These are phyloP conservation scores for Xanthorhoe designata DNA, from an alignment of 2,888 invertebrate species.

Conservation along the genomic window DNA sequence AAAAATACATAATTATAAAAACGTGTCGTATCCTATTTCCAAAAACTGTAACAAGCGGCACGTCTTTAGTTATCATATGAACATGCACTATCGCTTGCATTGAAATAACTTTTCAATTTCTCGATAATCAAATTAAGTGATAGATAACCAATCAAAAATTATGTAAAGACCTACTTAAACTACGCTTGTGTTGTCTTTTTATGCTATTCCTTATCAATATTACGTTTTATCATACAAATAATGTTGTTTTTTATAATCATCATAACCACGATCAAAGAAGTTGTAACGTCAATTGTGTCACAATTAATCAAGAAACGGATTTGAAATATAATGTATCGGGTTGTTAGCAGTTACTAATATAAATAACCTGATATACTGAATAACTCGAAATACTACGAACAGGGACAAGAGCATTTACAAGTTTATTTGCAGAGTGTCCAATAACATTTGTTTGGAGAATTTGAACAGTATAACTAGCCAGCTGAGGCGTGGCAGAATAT, in stretches of 20 bases:
- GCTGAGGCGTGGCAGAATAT: slow-evolving; percentile 21
- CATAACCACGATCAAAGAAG: neutral
- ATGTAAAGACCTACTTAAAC: slow-evolving; percentile 24
- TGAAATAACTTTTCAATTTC: slow-evolving; percentile 23
- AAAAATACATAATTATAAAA: slow-evolving; percentile 29
- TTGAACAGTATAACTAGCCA: slow-evolving; percentile 14
- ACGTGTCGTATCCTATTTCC: slow-evolving; percentile 57
- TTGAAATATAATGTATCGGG: slow-evolving; percentile 20
- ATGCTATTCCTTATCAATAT: slow-evolving; percentile 14
- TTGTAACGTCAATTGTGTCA: slow-evolving; percentile 14
- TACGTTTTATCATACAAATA: slow-evolving; percentile 18
- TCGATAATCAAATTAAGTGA: slow-evolving; percentile 31
- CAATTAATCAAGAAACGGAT: slow-evolving; percentile 28
- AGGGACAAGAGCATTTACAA: slow-evolving; percentile 23
- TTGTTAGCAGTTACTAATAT: slow-evolving; percentile 13
- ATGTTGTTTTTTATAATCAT: neutral
- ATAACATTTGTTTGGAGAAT: slow-evolving; percentile 12
- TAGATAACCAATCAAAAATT: slow-evolving; percentile 29
- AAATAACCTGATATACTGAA: slow-evolving; percentile 6
- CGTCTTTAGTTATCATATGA: slow-evolving; percentile 46
- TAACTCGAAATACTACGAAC: slow-evolving; percentile 16
- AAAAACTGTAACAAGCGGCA: slow-evolving; percentile 48
- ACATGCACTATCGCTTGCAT: slow-evolving; percentile 51
- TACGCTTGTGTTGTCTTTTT: slow-evolving; percentile 9
- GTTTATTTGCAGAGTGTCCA: slow-evolving; percentile 17